Evolutionary conservation across 2,797 vertebrate species (phyloP), one percentile per base, ranked within the genome.

Genomic region (Eidolon dupreanum): DNA sequence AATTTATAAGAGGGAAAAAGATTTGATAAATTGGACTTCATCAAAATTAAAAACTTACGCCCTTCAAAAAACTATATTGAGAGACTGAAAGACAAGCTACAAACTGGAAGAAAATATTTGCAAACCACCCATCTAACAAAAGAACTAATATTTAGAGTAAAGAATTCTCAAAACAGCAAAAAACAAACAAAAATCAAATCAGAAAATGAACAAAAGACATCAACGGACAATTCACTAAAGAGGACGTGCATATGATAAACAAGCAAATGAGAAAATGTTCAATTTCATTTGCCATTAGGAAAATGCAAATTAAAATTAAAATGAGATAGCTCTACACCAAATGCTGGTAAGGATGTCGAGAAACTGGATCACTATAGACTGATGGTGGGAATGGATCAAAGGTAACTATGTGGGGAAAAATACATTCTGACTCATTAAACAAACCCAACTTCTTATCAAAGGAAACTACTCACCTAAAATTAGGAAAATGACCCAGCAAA

Each of bases 281-380:
- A 66, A 82, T 41, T 68, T 89, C 49, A 89, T 36, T 70, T 51
- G 74, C 17, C 49, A 90, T 38, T 68, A 94, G 33, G 4, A 83
- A 94, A 75, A 77, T 41, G 61, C n/a, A 89, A 94, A 70, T 75
- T 78, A 53, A 84, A 90, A 89, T n/a, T 88, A 10, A 5, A 83
- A 68, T 77, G 57, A 89, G 41, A 31, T 77, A 16, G 36, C n/a
- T 75, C 33, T 70, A 51, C 8, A 88, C 9, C 41, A 71, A 79
- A 79, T 28, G 20, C 2, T 93, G 61, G 31, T 71, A 41, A 36
- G 55, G 41, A 88, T 49, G 3, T 28, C 20, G 38, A 55, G 51
- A 88, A 75, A 46, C 9, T 55, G 15, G 59, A 74, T 74, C 51
- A 83, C 13, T 57, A 38, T 15, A 66, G 17, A 66, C 24, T 49